phyloP scores from a whole-genome alignment of 2,797 vertebrate species.

The Sylvilagus floridanus region DNA sequence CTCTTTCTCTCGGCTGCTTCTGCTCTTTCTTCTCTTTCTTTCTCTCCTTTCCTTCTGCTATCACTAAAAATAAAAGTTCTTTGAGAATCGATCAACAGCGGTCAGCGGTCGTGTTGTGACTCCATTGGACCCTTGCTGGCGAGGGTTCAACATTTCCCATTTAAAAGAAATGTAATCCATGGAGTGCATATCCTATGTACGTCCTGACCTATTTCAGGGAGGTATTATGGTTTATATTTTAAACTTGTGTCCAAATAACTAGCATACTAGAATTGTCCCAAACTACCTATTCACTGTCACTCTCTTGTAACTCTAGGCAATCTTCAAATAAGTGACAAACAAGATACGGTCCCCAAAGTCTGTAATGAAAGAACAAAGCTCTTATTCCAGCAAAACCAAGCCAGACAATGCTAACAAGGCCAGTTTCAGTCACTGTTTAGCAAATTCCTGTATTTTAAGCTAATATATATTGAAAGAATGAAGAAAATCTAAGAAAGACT shows the following conservation, averaged over 20 bases:
- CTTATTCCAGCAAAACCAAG: constrained; percentile 26
- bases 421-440: background rate
- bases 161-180: constrained; percentile 12
- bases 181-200: background rate
- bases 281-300: background rate
- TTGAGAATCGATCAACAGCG: no score
- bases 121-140: no score
- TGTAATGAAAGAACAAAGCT: background rate
- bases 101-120: no score
- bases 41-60: no score
- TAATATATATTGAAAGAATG: constrained; percentile 17
- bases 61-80: no score
- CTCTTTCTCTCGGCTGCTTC: no score
- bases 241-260: background rate
- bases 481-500: constrained; percentile 42
- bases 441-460: background rate
- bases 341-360: background rate
- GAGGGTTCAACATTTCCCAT: background rate
- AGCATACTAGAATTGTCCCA: background rate
- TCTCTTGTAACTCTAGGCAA: background rate
- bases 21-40: no score
- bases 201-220: background rate
- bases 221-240: background rate
- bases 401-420: background rate
- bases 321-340: constrained; percentile 11